A percentile compares a stretch with the other conserved stretches of the same genome.
These are phyloP conservation scores for Trematocara nigrifrons DNA, from an alignment of 2,113 vertebrate genomes.

Conservation along the genomic window DNA sequence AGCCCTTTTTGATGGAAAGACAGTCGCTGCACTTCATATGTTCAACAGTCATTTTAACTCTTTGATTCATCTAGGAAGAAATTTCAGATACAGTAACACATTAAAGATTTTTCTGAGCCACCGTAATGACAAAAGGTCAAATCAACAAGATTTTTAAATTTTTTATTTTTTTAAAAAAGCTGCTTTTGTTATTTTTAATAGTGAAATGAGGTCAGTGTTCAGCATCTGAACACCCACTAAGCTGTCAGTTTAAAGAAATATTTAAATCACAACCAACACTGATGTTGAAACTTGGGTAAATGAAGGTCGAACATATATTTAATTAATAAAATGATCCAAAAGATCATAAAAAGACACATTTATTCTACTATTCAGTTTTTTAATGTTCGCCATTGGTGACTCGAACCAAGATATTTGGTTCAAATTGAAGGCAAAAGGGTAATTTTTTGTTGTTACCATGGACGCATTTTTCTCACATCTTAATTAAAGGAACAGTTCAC, in stretches of 20 bases:
- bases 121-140: neutral
- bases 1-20: fast-evolving
- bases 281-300: neutral
- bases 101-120: neutral
- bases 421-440: too few species aligned
- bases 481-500: neutral
- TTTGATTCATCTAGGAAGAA: neutral
- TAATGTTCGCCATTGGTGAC: neutral
- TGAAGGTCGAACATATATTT: neutral
- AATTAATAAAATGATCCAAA: neutral
- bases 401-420: neutral
- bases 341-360: neutral
- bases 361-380: neutral
- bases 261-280: neutral
- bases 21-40: neutral
- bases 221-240: fast-evolving
- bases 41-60: fast-evolving
- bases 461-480: neutral
- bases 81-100: neutral
- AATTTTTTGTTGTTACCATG: too few species aligned
- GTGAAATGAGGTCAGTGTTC: neutral
- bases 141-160: neutral
- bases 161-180: neutral
- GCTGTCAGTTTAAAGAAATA: fast-evolving
- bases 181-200: neutral